Base-by-base conservation (phyloP, 2,797 vertebrate genomes). In the Podarcis siculus region DNA sequence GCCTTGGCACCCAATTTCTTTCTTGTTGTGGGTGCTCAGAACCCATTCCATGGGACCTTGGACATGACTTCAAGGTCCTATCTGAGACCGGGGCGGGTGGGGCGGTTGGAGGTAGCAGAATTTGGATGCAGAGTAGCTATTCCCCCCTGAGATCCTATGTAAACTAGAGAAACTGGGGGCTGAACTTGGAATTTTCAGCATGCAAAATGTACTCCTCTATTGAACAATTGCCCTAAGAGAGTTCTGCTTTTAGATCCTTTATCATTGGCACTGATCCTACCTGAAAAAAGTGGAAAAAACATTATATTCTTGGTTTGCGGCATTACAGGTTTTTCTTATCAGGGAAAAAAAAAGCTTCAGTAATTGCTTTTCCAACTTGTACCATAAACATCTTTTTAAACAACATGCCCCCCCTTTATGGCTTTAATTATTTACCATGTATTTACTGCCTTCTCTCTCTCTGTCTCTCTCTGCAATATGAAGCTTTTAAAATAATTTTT, bases 321-420 rank as follows among this genome's bases (percentile, higher is more conserved):
- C 0, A 72, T 61, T 72, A 9, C 45, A 80, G 42, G 87, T 92
- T 15, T 89, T 92, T 58, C 37, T 81, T 12, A 35, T 61, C 73
- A 61, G 55, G 35, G 42, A 6, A 4, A 2, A 37, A 39, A 66
- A 69, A 69, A 82, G 15, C 49, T 4, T 4, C 39, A 45, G 39
- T 49, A 45, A 82, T 61, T 80, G 49, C 2, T 1, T 87, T 79
- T 89, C 78, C 85, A 4, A 27, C 83, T 92, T 93, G 87, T 58
- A 55, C 10, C 21, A 69, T 78, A 77, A 82, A 67, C 27, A 42
- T 1, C 1, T 9, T 78, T 89, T 45, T 61, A 85, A 83, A 8
- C 81, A 79, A 91, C 5, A 10, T 81, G 6, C 8, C 27, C 0
- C 88, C 5, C 87, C 15, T 6, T 2, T 86, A 3, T 78, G 13